Evolutionary conservation across 2,888 invertebrate species (phyloP).

Genomic region (Drosophila kuntzei): DNA sequence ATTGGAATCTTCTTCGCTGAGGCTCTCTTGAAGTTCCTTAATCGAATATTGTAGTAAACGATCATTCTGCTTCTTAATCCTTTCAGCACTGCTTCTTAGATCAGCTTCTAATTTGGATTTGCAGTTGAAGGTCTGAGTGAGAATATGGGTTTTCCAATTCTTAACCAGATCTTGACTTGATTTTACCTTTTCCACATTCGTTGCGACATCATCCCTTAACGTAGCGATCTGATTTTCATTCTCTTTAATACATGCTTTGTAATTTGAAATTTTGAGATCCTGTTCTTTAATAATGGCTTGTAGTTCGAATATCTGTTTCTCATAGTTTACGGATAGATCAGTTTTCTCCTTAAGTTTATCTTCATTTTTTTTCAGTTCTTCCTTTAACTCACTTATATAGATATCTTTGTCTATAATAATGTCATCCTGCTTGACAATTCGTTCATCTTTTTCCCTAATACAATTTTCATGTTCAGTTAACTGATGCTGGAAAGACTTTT

Average conservation of each 20-base stretch:
- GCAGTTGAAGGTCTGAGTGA: not conserved
- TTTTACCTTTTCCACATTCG: slow-evolving; percentile 5
- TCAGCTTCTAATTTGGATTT: slow-evolving; percentile 18
- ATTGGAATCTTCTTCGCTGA: not conserved
- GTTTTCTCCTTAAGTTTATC: slow-evolving; percentile 10
- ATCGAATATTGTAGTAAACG: slow-evolving; percentile 11
- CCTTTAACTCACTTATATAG: slow-evolving; percentile 18
- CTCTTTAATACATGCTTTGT: slow-evolving; percentile 4
- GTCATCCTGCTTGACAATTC: slow-evolving; percentile 14
- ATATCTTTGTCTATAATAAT: slow-evolving; percentile 8
- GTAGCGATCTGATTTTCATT: slow-evolving; percentile 5
- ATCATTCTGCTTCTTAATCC: slow-evolving; percentile 18
- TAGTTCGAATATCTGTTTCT: slow-evolving; percentile 9
- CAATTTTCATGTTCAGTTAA: slow-evolving; percentile 4
- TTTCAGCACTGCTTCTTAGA: slow-evolving; percentile 4
- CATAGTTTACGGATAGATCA: not conserved
- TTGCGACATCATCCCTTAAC: slow-evolving; percentile 1
- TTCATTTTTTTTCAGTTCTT: not conserved
- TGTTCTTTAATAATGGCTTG: slow-evolving; percentile 6
- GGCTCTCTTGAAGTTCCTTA: slow-evolving; percentile 29
- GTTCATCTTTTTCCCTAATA: slow-evolving; percentile 15
- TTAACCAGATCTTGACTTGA: slow-evolving; percentile 3
- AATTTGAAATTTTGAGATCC: not conserved
- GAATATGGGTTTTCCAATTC: not conserved
- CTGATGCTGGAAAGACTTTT: slow-evolving; percentile 4